Evolutionary conservation across 2,888 invertebrate genomes (phyloP).

Genomic region (Schrankia costaestrigalis): DNA sequence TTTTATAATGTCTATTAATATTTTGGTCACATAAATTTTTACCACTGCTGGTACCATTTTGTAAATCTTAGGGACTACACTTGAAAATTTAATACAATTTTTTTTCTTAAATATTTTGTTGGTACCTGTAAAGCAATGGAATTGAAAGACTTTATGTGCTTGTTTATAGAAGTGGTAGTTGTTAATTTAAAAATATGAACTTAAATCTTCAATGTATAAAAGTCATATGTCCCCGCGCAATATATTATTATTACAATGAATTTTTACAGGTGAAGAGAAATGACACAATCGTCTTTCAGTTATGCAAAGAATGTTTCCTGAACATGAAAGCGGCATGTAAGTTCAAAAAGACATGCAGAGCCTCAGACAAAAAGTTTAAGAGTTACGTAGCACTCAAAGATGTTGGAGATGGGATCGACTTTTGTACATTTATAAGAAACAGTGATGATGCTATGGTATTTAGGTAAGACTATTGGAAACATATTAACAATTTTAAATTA

Average conservation of each 20-base stretch:
- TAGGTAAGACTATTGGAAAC: conserved; percentile 38
- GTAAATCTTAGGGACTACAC: no score
- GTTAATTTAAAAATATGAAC: no score
- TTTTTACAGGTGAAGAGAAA: conserved; percentile 62
- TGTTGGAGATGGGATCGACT: conserved; percentile 48
- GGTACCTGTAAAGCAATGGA: no score
- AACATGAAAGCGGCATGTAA: conserved; percentile 64
- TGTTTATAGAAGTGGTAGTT: no score
- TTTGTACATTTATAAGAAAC: conserved; percentile 54
- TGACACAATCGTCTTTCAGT: conserved; percentile 61
- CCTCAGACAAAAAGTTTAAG: conserved; percentile 61
- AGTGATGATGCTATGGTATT: conserved; percentile 54
- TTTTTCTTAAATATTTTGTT: no score
- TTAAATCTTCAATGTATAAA: no score
- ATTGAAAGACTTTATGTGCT: no score
- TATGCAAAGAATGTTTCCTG: conserved; percentile 66
- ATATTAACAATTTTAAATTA: no score
- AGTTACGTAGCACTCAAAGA: conserved; percentile 54
- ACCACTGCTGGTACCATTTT: no score
- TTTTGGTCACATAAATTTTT: not conserved
- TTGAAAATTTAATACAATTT: no score
- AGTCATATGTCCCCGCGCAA: no score
- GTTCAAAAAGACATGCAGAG: conserved; percentile 70
- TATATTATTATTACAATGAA: not conserved
- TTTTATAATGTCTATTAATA: not conserved